Conservation (phyloP, 2,888 invertebrate genomes). For the Athetis lepigone region DNA sequence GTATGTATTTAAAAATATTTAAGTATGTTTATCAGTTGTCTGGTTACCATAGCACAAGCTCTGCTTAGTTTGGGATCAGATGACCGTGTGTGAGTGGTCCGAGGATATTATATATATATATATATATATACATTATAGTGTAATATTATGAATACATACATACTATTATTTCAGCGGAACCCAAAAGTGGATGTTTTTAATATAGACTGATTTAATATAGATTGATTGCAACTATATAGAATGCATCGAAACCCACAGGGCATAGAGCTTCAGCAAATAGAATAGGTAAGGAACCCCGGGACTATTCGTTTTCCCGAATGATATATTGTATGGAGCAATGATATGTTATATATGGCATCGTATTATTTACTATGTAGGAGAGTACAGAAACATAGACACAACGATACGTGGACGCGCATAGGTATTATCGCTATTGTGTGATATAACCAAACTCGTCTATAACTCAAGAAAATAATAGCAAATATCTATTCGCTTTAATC, state of each 20-base stretch:
- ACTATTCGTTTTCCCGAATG: background rate
- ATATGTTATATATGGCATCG: background rate
- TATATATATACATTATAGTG: too few species aligned
- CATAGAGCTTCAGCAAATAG: background rate
- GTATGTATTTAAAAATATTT: too few species aligned
- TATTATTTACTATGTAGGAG: background rate
- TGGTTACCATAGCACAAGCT: too few species aligned
- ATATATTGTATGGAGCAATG: conserved; percentile 5
- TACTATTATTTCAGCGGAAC: too few species aligned
- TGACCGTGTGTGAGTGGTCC: too few species aligned
- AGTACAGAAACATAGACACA: background rate
- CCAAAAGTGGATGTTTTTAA: conserved; percentile 20
- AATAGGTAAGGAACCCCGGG: background rate
- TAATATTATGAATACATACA: too few species aligned
- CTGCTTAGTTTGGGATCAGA: too few species aligned
- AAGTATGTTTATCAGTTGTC: too few species aligned
- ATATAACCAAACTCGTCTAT: conserved; percentile 57
- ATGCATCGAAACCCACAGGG: conserved; percentile 1
- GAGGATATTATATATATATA: too few species aligned
- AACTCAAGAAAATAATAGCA: conserved; percentile 75
- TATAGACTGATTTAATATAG: too few species aligned
- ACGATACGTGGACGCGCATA: conserved; percentile 30
- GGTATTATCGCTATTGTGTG: conserved; percentile 37
- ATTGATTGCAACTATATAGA: too few species aligned
- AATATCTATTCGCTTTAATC: conserved; percentile 78